These are phyloP conservation scores for Drosophila funebris DNA, from an alignment of 1,140 invertebrate genomes.

Conservation along the genomic window DNA sequence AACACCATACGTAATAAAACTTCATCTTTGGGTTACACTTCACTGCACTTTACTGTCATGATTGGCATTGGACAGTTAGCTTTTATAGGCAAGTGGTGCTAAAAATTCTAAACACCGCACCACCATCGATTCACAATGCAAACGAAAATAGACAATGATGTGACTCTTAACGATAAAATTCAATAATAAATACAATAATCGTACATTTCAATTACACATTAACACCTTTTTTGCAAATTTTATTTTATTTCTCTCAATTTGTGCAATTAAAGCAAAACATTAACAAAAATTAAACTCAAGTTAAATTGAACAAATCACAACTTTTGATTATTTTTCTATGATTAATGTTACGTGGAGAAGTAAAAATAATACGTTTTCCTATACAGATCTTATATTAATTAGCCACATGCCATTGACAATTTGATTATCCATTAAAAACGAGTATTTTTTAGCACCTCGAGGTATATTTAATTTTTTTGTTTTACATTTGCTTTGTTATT, in stretches of 20 bases:
- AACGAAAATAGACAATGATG: constrained; percentile 36
- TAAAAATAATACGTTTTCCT: no score
- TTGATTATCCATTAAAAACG: background rate
- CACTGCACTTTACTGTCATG: constrained; percentile 56
- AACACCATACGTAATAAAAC: constrained; percentile 33
- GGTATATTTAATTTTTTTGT: background rate
- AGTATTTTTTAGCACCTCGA: background rate
- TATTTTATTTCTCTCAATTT: constrained; percentile 49
- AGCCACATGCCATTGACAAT: background rate
- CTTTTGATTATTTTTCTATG: constrained; percentile 21
- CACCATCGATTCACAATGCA: constrained; percentile 22
- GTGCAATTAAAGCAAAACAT: constrained; percentile 16
- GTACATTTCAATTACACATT: constrained; percentile 74
- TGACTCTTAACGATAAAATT: constrained; percentile 45
- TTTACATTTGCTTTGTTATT: background rate
- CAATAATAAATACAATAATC: constrained; percentile 51
- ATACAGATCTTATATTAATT: no score
- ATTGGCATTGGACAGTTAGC: constrained; percentile 2
- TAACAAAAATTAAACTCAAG: constrained; percentile 10
- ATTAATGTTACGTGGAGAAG: no score
- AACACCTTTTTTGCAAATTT: constrained; percentile 40
- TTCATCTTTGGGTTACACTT: constrained; percentile 40
- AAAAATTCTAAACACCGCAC: constrained; percentile 19
- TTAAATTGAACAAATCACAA: constrained; percentile 7
- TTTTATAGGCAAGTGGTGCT: constrained; percentile 52